Evolutionary conservation across 2,888 invertebrate species (phyloP).

Genomic region (Ametastegia equiseti): DNA sequence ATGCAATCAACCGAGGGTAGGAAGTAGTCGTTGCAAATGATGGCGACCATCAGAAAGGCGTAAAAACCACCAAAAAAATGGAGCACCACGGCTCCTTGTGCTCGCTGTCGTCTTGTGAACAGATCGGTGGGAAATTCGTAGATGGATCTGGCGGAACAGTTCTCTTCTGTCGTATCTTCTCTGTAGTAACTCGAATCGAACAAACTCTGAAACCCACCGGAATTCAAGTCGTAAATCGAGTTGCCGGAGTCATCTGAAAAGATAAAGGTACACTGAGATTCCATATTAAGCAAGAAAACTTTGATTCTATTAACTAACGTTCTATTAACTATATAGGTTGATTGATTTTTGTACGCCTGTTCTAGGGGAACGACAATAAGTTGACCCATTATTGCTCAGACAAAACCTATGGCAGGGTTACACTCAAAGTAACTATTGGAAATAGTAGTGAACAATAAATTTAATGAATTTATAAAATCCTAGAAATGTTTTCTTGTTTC

Average conservation of each 20-base stretch:
- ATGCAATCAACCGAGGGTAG: conserved; percentile 93
- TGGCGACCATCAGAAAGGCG: conserved; percentile 90
- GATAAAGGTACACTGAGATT: background rate
- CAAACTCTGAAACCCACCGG: background rate
- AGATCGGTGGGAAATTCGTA: conserved; percentile 80
- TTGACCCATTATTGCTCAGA: too few species aligned
- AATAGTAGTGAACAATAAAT: too few species aligned
- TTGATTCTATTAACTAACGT: too few species aligned
- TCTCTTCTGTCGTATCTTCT: conserved; percentile 26
- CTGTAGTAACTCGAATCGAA: background rate
- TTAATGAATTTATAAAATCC: too few species aligned
- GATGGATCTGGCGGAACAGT: conserved; percentile 72
- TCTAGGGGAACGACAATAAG: too few species aligned
- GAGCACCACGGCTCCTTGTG: conserved; percentile 87
- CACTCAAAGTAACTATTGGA: too few species aligned
- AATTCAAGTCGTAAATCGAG: background rate
- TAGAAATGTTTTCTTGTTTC: too few species aligned
- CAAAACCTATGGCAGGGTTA: too few species aligned
- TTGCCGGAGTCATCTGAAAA: background rate
- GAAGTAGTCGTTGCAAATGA: conserved; percentile 95
- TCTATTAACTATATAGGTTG: too few species aligned
- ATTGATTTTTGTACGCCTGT: too few species aligned
- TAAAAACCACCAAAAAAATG: conserved; percentile 89
- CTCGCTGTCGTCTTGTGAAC: conserved; percentile 82
- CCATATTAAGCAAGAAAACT: too few species aligned